Percentiles rank a stretch among this genome's conserved stretches.
These are phyloP conservation scores for Prinia subflava DNA, from an alignment of 2,113 vertebrate genomes.

Conservation along the genomic window DNA sequence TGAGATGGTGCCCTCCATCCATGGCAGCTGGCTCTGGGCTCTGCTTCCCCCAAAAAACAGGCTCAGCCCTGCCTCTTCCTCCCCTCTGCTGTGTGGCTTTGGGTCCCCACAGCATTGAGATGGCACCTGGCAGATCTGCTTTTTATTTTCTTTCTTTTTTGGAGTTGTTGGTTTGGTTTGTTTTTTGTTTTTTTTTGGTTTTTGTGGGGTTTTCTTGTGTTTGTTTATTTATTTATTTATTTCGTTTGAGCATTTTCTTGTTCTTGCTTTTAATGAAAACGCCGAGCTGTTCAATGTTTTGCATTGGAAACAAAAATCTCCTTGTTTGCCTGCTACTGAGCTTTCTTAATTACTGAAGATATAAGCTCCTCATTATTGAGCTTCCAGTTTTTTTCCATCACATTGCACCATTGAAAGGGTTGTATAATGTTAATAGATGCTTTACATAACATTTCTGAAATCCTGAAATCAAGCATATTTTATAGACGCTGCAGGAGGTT, in stretches of 20 bases:
- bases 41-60: neutral
- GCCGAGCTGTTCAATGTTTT: neutral
- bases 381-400: neutral
- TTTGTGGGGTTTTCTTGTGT: too few relatives aligned
- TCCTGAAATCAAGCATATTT: neutral
- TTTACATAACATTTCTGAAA: slow-evolving; percentile 8
- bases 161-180: neutral
- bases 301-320: neutral
- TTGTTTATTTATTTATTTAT: neutral
- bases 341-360: neutral
- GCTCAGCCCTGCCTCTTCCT: neutral
- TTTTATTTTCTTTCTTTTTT: neutral
- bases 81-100: fast-evolving
- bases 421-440: neutral
- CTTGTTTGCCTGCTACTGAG: neutral
- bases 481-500: neutral
- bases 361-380: neutral
- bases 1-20: neutral
- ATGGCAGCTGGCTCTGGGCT: neutral
- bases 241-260: neutral
- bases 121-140: neutral
- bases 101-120: neutral
- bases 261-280: neutral
- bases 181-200: neutral
- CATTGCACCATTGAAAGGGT: neutral